Evolutionary conservation across 1,140 invertebrate species (phyloP).

Genomic region (Drosophila teissieri): DNA sequence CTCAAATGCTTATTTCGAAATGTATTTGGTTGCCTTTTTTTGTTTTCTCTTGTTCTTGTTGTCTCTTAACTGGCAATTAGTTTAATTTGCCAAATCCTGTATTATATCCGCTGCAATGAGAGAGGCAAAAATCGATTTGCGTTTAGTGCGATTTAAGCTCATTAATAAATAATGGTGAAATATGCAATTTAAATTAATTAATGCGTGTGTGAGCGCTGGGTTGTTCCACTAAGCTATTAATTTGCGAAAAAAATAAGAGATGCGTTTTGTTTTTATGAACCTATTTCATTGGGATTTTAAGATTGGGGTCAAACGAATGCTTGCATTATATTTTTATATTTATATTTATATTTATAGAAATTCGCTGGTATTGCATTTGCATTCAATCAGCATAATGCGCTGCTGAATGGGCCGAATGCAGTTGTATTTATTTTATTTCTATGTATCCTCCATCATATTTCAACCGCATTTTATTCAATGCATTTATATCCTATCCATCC

Average conservation of each 20-base stretch:
- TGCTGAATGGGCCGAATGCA: slow-evolving; percentile 13
- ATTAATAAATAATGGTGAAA: slow-evolving; percentile 70
- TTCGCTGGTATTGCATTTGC: slow-evolving; percentile 73
- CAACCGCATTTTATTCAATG: slow-evolving; percentile 30
- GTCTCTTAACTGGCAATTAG: slow-evolving; percentile 71
- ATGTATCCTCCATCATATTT: slow-evolving; percentile 23
- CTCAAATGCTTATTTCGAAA: slow-evolving; percentile 71
- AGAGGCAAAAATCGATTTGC: slow-evolving; percentile 51
- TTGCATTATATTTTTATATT: slow-evolving; percentile 35
- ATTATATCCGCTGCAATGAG: slow-evolving; percentile 74
- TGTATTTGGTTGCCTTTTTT: slow-evolving; percentile 34
- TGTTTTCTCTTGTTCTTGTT: slow-evolving; percentile 24
- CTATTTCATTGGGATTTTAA: slow-evolving; percentile 7
- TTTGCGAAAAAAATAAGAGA: slow-evolving; percentile 23
- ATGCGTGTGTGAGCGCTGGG: slow-evolving; percentile 12
- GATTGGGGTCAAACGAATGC: slow-evolving; percentile 25
- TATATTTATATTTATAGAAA: slow-evolving; percentile 51
- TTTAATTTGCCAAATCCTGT: slow-evolving; percentile 83
- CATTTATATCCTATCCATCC: slow-evolving; percentile 15
- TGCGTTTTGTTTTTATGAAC: background rate
- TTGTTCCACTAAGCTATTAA: slow-evolving; percentile 48
- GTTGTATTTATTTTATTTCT: slow-evolving; percentile 34
- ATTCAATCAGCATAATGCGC: slow-evolving; percentile 68
- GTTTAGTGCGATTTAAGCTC: slow-evolving; percentile 60
- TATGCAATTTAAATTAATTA: slow-evolving; percentile 77